A percentile compares a stretch with the other conserved stretches of the same genome.
Evolutionary conservation across 2,113 vertebrate genomes (phyloP).

Genomic region (Leptobrachium ailaonicum): DNA sequence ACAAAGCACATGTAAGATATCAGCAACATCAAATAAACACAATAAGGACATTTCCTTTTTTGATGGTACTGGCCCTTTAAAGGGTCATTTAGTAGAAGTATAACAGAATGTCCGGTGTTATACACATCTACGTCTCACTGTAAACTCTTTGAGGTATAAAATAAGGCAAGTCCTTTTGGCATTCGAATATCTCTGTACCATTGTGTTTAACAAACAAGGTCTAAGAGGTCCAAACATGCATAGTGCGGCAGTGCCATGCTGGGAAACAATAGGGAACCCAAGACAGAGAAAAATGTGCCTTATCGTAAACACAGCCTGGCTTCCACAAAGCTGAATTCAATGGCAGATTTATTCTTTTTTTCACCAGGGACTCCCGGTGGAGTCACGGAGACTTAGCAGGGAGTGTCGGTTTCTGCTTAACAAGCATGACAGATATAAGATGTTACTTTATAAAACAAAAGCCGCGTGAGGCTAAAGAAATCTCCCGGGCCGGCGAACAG

Average conservation of each 20-base stretch:
- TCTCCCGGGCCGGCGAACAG: background rate
- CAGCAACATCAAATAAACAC: too few relatives aligned
- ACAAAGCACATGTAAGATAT: too few relatives aligned
- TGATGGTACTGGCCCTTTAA: too few relatives aligned
- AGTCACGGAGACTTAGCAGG: conserved; percentile 7
- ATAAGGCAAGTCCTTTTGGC: too few relatives aligned
- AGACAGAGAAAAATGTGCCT: background rate
- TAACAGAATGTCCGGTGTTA: too few relatives aligned
- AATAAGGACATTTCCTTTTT: too few relatives aligned
- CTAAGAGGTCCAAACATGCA: too few relatives aligned
- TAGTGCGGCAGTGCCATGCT: background rate
- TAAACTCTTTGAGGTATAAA: too few relatives aligned
- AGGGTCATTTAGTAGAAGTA: too few relatives aligned
- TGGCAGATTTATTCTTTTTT: background rate
- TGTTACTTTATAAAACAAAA: conserved; percentile 10
- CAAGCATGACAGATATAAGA: conserved; percentile 30
- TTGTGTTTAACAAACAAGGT: too few relatives aligned
- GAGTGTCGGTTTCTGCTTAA: conserved; percentile 21
- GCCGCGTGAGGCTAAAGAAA: conserved; percentile 2
- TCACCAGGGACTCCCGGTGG: conserved; percentile 5
- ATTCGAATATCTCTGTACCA: too few relatives aligned
- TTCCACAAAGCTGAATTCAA: conserved; percentile 17
- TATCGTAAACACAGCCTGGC: background rate
- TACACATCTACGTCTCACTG: too few relatives aligned
- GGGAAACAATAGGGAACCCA: background rate